Conservation (phyloP, 2,113 vertebrate species). For the Mirounga angustirostris region DNA sequence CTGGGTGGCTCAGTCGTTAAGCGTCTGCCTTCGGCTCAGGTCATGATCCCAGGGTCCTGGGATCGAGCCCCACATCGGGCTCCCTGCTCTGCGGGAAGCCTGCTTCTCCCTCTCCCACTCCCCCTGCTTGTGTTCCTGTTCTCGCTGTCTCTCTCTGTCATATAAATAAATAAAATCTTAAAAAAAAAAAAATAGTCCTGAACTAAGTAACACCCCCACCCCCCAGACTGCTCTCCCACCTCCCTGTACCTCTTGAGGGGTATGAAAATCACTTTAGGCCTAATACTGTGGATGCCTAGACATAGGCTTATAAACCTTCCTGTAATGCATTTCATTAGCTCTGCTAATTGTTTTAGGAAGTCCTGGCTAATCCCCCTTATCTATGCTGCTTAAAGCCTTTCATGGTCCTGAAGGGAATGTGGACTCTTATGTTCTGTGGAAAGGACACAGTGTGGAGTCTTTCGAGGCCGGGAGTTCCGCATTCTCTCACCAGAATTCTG, state of each 20-base stretch:
- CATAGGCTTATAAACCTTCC: background rate
- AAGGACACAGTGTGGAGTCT: background rate
- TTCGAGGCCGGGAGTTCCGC: background rate
- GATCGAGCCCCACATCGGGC: too few species aligned
- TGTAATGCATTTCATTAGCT: background rate
- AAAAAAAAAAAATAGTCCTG: background rate
- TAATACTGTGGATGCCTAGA: background rate
- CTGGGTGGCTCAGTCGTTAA: too few species aligned
- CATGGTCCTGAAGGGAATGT: background rate
- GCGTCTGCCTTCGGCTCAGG: too few species aligned
- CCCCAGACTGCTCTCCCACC: background rate
- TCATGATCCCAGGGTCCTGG: too few species aligned
- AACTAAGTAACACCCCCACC: background rate
- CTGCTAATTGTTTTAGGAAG: constrained; percentile 17
- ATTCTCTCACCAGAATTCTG: background rate
- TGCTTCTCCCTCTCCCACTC: too few species aligned
- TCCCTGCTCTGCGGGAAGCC: too few species aligned
- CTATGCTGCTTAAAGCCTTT: background rate
- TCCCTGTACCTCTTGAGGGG: background rate
- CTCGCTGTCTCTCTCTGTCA: too few species aligned
- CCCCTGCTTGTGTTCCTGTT: too few species aligned
- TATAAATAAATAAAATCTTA: too few species aligned
- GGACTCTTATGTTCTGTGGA: background rate
- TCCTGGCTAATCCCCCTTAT: constrained; percentile 42
- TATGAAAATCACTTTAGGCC: constrained; percentile 1